These are phyloP conservation scores for Pycnonotus jocosus DNA, from an alignment of 2,113 vertebrate genomes.

Conservation along the genomic window DNA sequence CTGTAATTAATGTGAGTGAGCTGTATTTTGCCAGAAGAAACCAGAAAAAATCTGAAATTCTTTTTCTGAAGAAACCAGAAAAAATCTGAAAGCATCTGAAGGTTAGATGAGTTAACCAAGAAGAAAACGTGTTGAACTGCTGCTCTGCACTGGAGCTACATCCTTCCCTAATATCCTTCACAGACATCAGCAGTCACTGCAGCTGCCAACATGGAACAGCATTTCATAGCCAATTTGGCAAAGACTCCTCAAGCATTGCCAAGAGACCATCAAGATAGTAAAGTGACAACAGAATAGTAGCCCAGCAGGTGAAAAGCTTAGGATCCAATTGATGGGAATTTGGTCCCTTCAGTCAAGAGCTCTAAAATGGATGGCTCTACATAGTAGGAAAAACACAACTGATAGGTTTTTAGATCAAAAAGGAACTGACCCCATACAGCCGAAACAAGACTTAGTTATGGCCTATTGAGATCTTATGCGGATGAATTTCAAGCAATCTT, in stretches of 20 bases:
- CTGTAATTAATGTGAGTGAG: background rate
- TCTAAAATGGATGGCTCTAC: background rate
- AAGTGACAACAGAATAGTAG: background rate
- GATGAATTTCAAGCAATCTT: background rate
- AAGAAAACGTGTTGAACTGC: background rate
- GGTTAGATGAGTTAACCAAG: background rate
- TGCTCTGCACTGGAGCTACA: background rate
- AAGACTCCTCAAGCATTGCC: background rate
- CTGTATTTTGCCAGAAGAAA: background rate
- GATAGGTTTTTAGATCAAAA: background rate
- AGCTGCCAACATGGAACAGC: background rate
- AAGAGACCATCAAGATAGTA: background rate
- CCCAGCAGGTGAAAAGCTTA: background rate
- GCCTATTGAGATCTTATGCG: accelerated
- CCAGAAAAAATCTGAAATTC: accelerated
- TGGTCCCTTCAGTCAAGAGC: background rate
- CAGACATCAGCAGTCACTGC: background rate
- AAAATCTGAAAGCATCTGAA: background rate
- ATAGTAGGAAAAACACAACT: background rate
- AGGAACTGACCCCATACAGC: background rate
- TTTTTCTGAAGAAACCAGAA: background rate
- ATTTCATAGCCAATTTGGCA: background rate
- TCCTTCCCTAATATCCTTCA: accelerated
- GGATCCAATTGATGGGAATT: background rate
- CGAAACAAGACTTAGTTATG: background rate